Conservation (phyloP, 2,113 vertebrate species). For the Ceyx melanurus region DNA sequence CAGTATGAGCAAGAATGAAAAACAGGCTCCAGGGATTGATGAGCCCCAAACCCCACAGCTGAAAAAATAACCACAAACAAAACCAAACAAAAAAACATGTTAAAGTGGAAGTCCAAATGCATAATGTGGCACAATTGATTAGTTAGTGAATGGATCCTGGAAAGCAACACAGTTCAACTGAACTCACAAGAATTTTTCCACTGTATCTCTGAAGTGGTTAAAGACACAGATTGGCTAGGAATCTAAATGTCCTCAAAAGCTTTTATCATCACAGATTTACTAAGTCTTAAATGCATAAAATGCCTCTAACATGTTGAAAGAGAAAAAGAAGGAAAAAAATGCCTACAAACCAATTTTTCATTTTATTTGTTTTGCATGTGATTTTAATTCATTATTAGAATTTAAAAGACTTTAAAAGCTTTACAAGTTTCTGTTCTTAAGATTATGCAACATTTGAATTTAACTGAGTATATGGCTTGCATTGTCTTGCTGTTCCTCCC, state of each 20-base stretch:
- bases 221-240: not conserved
- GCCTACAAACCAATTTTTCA: fast-evolving
- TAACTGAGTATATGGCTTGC: not conserved
- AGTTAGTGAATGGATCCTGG: not conserved
- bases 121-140: not conserved
- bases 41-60: not conserved
- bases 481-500: not conserved
- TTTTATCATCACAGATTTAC: not conserved
- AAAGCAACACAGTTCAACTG: not conserved
- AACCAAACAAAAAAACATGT: not conserved
- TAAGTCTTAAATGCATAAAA: not conserved
- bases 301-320: not conserved
- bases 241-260: not conserved
- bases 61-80: no score
- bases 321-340: not conserved
- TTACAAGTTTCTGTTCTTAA: not conserved
- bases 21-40: not conserved
- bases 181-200: not conserved
- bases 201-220: not conserved
- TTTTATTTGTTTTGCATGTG: not conserved
- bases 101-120: not conserved
- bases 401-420: not conserved
- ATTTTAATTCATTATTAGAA: not conserved
- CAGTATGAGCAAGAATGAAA: not conserved
- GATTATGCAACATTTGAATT: not conserved